These are phyloP conservation scores for Salvator merianae DNA, from an alignment of 2,113 vertebrate species.

Conservation along the genomic window DNA sequence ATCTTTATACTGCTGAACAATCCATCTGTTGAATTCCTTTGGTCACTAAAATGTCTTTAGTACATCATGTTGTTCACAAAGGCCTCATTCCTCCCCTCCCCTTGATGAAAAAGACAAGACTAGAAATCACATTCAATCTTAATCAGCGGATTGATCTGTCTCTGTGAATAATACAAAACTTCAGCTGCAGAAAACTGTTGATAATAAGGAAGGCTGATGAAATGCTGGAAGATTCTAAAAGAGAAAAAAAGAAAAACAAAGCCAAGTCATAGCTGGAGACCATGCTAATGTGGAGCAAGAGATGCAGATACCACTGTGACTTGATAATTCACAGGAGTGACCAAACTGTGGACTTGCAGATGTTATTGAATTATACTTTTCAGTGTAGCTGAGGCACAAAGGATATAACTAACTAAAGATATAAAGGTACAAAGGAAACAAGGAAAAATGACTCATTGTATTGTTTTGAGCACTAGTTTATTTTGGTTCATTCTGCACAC, in stretches of 20 bases:
- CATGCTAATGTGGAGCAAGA: no score
- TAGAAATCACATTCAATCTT: constrained; percentile 52
- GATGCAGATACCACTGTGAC: no score
- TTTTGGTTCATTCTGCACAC: no score
- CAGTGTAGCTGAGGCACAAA: no score
- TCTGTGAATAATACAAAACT: constrained; percentile 34
- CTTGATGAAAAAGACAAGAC: constrained; percentile 2
- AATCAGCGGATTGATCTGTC: constrained; percentile 49
- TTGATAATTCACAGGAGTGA: no score
- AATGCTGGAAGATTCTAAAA: constrained; percentile 46
- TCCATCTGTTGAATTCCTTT: constrained; percentile 52
- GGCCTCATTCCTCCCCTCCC: constrained; percentile 13
- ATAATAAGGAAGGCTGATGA: constrained; percentile 35
- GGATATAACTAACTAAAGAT: no score
- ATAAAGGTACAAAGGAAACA: no score
- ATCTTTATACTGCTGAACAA: constrained; percentile 58
- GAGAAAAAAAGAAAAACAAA: constrained; percentile 9
- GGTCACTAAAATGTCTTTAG: constrained; percentile 55
- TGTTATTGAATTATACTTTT: no score
- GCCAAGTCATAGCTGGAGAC: not conserved
- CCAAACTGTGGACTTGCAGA: no score
- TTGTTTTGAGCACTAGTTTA: no score
- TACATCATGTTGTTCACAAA: constrained; percentile 43
- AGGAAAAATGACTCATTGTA: no score
- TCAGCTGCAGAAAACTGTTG: constrained; percentile 27